Conservation (phyloP, 1,140 invertebrate genomes). For the Venustaconcha ellipsiformis region DNA sequence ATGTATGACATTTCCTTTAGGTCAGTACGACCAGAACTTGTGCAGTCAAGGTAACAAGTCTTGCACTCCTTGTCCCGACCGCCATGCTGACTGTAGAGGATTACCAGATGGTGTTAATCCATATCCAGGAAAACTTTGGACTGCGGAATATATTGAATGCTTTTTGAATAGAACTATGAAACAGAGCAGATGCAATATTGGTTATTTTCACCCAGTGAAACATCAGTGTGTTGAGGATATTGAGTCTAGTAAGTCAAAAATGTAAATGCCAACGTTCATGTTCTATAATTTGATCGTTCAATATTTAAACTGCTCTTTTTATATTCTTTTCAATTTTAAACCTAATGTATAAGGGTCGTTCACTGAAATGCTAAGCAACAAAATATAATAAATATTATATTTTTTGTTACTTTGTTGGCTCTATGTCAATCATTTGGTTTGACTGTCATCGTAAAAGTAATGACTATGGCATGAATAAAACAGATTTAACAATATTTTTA, state of each 20-base stretch:
- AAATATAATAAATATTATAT: no score
- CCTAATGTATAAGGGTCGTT: no score
- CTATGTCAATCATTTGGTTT: no score
- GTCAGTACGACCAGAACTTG: constrained; percentile 39
- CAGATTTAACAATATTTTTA: no score
- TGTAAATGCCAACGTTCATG: background rate
- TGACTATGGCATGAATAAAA: no score
- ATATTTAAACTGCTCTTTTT: no score
- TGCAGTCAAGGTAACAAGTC: constrained; percentile 26
- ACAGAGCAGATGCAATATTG: constrained; percentile 7
- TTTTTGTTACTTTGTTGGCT: no score
- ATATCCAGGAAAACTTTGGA: constrained; percentile 21
- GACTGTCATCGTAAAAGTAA: no score
- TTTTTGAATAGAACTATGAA: constrained; percentile 8
- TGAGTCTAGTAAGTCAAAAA: constrained; percentile 11
- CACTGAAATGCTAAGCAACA: no score
- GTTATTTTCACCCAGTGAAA: constrained; percentile 23
- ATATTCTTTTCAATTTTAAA: no score
- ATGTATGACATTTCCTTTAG: constrained; percentile 13
- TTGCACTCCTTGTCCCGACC: constrained; percentile 34
- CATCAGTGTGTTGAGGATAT: constrained; percentile 16
- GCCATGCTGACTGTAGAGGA: constrained; percentile 40
- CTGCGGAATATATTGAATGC: constrained; percentile 14
- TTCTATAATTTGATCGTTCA: no score
- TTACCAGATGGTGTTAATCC: constrained; percentile 29